phyloP scores from a whole-genome alignment of 1,140 invertebrate genomes.

The Chrysomallon squamiferum region DNA sequence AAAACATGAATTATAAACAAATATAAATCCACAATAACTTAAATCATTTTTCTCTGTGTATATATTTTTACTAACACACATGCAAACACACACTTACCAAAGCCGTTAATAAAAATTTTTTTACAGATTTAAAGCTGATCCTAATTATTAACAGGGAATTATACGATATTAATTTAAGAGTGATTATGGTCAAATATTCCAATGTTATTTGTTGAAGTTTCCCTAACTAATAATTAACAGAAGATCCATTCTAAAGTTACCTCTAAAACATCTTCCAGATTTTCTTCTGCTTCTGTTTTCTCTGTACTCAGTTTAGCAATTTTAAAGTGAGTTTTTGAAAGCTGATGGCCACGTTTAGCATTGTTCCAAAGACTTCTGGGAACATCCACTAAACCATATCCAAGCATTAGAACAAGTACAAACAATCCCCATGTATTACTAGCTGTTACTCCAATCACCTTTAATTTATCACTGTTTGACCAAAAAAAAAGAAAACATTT shows the following conservation, averaged over 20 bases:
- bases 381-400: slow-evolving; percentile 96
- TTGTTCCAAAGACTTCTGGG: slow-evolving; percentile 89
- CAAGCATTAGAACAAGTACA: slow-evolving; percentile 89
- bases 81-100: too few species aligned
- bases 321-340: slow-evolving; percentile 94
- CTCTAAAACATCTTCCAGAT: slow-evolving; percentile 90
- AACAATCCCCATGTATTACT: slow-evolving; percentile 99
- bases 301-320: slow-evolving; percentile 96
- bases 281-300: slow-evolving; percentile 95
- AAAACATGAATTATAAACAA: too few species aligned
- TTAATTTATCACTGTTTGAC: slow-evolving; percentile 78
- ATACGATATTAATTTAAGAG: too few species aligned
- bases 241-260: slow-evolving; percentile 71
- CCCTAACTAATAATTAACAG: too few species aligned
- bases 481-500: background rate
- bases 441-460: slow-evolving; percentile 96
- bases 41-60: too few species aligned
- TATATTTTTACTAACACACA: too few species aligned
- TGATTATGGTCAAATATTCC: too few species aligned
- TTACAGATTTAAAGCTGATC: too few species aligned
- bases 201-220: too few species aligned
- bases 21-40: too few species aligned
- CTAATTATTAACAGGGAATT: too few species aligned
- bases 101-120: too few species aligned
- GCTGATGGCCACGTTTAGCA: slow-evolving; percentile 68